Evolutionary conservation across 92 coral and sea anemone genomes (phyloP), one percentile per base, ranked within the genome.

Genomic region (Pocillopora meandrina): DNA sequence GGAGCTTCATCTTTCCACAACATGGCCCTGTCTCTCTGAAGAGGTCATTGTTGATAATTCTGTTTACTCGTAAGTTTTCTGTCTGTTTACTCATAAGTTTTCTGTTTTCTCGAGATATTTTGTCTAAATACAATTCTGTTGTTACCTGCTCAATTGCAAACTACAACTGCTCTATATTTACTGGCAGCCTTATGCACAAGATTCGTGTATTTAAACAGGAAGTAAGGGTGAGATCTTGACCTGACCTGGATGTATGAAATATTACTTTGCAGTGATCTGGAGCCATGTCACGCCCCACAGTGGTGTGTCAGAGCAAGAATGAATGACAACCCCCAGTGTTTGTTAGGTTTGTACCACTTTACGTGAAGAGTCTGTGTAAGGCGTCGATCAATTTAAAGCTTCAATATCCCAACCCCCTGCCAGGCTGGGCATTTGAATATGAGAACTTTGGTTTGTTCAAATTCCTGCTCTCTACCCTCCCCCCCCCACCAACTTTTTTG

Each of bases 1-100:
- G 84, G 95, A 94, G 77, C 98, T 94, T 62, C 97, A 97, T 74
- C 86, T 96, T 23, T 96, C 98, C 9, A 91, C 96, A 58, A 97
- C 99, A 14, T 97, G 99, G 99, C 98, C 99, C 12, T 97, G 99
- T 78, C 89, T 97, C 10, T 92, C 98, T 11, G 99, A 97, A 81
- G 99, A 97, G 81, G 98, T 97, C 59, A 92, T 97, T 65, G 98
- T 97, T 8, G 99, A 97, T 84, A 97, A 97, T 86, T 93, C 97
- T 72, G 92, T 97, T 61, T 97, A 97, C 90, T 97, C 99, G 99
- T 97, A 89, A 92, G 99, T 93, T 26, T 10, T 7, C 71, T 36
- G 15, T 56, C 9, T 31, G 59, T 36, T 31, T n/a, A 21, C 90
- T 97, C 99, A 98, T 97, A 89, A 92, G 99, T 93, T 26, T 10